Evolutionary conservation across 2,797 vertebrate genomes (phyloP).

Genomic region (Lateolabrax maculatus): DNA sequence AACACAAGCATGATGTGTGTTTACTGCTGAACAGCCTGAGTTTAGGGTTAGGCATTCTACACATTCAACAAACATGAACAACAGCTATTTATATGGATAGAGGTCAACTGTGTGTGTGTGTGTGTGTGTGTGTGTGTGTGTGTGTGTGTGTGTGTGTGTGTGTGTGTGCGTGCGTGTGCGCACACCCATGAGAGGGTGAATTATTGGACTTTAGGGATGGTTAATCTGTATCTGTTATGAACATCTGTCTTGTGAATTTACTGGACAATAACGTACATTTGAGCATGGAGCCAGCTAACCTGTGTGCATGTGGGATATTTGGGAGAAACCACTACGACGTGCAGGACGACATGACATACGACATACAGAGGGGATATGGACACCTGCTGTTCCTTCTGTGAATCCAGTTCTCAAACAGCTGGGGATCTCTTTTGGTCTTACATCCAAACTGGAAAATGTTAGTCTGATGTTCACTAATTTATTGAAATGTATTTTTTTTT

Average conservation of each 20-base stretch:
- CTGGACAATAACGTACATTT: not conserved
- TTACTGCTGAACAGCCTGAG: not conserved
- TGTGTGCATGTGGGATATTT: not conserved
- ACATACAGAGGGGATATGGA: no score
- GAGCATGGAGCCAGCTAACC: not conserved
- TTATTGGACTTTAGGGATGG: not conserved
- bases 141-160: no score
- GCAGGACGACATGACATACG: no score
- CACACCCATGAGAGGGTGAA: not conserved
- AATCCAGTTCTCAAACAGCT: no score
- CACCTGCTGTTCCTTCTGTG: no score
- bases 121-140: not conserved
- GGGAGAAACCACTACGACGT: no score
- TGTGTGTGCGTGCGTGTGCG: no score
- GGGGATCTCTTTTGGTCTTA: no score
- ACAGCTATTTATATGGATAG: not conserved
- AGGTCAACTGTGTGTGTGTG: not conserved
- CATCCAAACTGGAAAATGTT: no score
- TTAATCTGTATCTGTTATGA: not conserved
- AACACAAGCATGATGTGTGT: conserved; percentile 5
- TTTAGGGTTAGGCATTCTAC: not conserved
- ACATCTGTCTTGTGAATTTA: not conserved
- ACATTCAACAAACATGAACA: conserved; percentile 7
- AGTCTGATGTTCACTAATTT: no score
- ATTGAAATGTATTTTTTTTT: no score